Base-by-base conservation (phyloP, 2,797 vertebrate species). In the Lepus townsendii region DNA sequence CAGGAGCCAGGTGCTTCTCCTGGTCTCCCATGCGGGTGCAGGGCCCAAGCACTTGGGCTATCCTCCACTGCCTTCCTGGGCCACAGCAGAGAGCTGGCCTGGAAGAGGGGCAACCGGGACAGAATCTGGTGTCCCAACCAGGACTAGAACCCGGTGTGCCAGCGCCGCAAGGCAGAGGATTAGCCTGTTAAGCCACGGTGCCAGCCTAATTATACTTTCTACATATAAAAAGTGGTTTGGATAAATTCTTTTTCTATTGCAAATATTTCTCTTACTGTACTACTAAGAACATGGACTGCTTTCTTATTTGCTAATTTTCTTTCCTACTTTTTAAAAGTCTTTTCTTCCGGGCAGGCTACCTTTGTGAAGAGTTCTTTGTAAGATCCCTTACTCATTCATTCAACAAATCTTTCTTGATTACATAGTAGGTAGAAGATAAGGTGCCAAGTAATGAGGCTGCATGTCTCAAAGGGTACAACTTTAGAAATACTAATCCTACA, bases 311-410 rank as follows among this genome's bases (percentile, higher is more conserved):
- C 35, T 90, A 0, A 90, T 77, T 90, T 87, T 93, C 65, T 87
- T 24, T 77, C 7, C 13, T 71, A 13, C 80, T 16, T 89, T 91
- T 94, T 13, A 65, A 62, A 10, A 88, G 50, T 83, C 66, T 2
- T 7, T 95, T 95, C 65, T 94, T 42, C 68, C 22, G 57, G 17
- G 52, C n/a, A 87, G 86, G 62, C 50, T 91, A 63, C 20, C 47
- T 83, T 90, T 94, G 72, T 77, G 72, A 35, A 88, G 35, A 83
- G 54, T 88, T 95, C 30, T 83, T 92, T 92, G 75, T 57, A 89
- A 42, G 19, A 17, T 76, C 50, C 54, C 20, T 82, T 88, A 76
- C 52, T 72, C 38, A 82, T 90, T 89, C 57, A 88, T 79, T 91
- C 54, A 32, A n/a, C 38, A 82, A 38, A 35, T 84, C 54, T 84